Base-by-base conservation (phyloP, 1,140 invertebrate species). In the Atta cephalotes region DNA sequence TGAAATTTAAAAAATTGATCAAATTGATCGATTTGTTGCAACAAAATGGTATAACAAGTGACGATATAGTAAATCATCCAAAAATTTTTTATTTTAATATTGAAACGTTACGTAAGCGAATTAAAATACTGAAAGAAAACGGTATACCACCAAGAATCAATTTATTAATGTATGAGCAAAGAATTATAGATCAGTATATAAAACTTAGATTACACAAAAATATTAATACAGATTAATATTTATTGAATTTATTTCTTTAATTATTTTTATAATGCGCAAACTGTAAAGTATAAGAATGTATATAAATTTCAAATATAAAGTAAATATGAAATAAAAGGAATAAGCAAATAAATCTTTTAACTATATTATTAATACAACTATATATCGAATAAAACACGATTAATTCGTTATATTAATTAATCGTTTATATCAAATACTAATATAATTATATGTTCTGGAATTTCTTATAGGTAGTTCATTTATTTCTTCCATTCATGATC, bases 241-340 rank as follows among this genome's bases (percentile, higher is more conserved):
- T 51, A 25, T 10, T 25, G 12, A 80, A 68, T 66, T 86, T 49
- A 53, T 86, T 74, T 56, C 28, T 28, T 28, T 5, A 12, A 28
- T 12, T 16, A 74, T 70, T 71, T 82, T 79, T 49, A 28, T 78
- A 70, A 84, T 14, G 7, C 28, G 14, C n/a, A 58, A 49, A 68
- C 3, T 31, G 3, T 31, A 31, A 71, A 62, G 2, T 14, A 28
- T 0, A 49, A 25, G 18, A n/a, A 39, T 25, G 12, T 21, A 80
- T 7, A 63, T 16, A 39, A 7, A 45, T 49, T 58, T 49, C 12
- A 31, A 28, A 3, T 25, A 18, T 7, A 18, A 1, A 16, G 4
- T 4, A 53, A 71, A 71, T 49, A 21, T 45, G 3, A 51, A 28
- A 51, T 49, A 10, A 53, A 53, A 72, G 0, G 0, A 51, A 53